phyloP scores from a whole-genome alignment of 2,888 invertebrate genomes.

The Eupithecia exiguata region DNA sequence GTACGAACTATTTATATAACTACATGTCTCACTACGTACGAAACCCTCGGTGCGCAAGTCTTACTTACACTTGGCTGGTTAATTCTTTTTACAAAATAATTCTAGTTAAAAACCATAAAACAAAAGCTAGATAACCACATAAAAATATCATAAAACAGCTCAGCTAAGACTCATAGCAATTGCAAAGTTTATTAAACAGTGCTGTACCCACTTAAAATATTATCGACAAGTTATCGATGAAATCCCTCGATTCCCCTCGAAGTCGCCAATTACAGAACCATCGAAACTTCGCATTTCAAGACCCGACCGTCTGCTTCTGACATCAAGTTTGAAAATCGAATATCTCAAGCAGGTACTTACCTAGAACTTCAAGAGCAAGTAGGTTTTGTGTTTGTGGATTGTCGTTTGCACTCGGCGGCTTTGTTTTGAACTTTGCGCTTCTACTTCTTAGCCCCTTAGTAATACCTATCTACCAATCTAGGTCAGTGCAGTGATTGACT shows the following conservation, averaged over 20 bases:
- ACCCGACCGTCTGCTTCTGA: constrained; percentile 21
- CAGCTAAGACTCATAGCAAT: neutral
- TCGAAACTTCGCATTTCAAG: constrained; percentile 24
- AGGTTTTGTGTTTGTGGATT: constrained; percentile 23
- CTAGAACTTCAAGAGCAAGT: constrained; percentile 20
- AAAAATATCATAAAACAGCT: neutral
- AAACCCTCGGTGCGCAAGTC: no score
- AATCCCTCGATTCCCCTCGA: constrained; percentile 12
- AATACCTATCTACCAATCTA: neutral
- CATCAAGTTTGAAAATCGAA: constrained; percentile 27
- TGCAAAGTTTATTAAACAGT: constrained; percentile 11
- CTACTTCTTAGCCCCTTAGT: constrained; percentile 15
- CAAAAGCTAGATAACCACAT: neutral
- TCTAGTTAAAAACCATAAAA: neutral
- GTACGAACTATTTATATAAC: neutral
- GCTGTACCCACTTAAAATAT: constrained; percentile 7
- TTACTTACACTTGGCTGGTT: neutral
- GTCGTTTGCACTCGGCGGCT: constrained; percentile 34
- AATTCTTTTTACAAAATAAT: neutral
- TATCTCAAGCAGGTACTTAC: constrained; percentile 9
- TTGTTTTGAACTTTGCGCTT: constrained; percentile 30
- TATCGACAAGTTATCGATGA: constrained; percentile 18
- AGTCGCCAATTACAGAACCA: constrained; percentile 19
- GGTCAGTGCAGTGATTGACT: neutral
- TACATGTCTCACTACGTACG: neutral